phyloP scores from a whole-genome alignment of 2,888 invertebrate species.

The Poecilus cupreus region DNA sequence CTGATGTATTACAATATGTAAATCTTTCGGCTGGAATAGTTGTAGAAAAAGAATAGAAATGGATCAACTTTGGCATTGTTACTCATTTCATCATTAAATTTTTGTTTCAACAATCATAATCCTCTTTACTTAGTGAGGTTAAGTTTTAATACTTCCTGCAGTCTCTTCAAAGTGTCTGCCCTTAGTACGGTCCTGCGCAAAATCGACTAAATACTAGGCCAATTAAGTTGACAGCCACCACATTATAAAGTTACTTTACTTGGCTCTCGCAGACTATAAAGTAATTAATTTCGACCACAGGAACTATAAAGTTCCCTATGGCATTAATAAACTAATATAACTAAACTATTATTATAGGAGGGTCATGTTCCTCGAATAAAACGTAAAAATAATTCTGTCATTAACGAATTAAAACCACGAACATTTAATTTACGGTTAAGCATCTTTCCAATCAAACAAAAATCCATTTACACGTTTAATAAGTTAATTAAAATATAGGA shows the following conservation, averaged over 20 bases:
- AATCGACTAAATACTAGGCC: conserved; percentile 38
- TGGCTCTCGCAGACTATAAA: conserved; percentile 25
- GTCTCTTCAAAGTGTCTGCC: background rate
- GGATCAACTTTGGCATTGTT: too few species aligned
- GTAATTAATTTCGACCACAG: background rate
- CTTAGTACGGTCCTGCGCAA: conserved; percentile 11
- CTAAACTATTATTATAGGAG: too few species aligned
- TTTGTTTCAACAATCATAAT: too few species aligned
- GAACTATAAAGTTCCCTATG: conserved; percentile 13
- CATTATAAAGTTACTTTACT: conserved; percentile 41
- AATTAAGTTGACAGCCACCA: conserved; percentile 47
- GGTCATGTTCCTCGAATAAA: too few species aligned
- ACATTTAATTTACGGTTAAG: conserved; percentile 30
- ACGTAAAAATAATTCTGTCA: background rate
- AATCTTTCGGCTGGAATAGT: too few species aligned
- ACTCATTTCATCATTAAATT: too few species aligned
- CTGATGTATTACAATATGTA: too few species aligned
- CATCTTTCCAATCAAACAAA: conserved; percentile 1
- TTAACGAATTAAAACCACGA: background rate
- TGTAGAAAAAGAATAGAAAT: too few species aligned
- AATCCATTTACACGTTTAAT: conserved; percentile 23
- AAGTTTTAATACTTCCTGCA: background rate
- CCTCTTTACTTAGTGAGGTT: background rate
- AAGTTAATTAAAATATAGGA: conserved; percentile 49
- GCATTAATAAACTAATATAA: conserved; percentile 10